Evolutionary conservation across 1,140 invertebrate species (phyloP), one percentile per base, ranked within the genome.

Genomic region (Drosophila dunni): DNA sequence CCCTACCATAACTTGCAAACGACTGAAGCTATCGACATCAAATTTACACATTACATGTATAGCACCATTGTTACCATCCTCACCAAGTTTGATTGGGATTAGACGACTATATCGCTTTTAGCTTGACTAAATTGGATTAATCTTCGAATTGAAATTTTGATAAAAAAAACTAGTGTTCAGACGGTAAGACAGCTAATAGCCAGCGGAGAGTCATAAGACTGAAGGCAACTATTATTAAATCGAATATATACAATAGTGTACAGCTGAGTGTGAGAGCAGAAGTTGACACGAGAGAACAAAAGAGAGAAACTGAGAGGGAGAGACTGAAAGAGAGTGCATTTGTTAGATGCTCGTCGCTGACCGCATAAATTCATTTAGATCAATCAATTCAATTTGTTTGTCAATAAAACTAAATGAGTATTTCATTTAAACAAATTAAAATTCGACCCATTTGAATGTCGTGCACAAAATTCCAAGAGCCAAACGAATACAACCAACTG

Each of bases 361-460:
- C 53, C 85, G 76, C 79, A 89, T 92, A 92, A 92, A 92, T 92
- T 91, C 91, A 92, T 92, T 92, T 92, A 92, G 89, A 92, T 92
- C 91, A 92, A 92, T 92, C 91, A 92, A 92, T 91, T 92, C 91
- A 92, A 92, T 92, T 92, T 91, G 81, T 92, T 92, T 92, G 91
- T 90, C 91, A 92, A 92, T 92, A 92, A 92, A 75, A 56, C 83
- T 89, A 86, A 92, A 92, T 92, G 82, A 90, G 81, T 89, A 92
- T 91, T 91, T 91, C 80, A 91, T 91, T 91, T 91, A 91, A 91
- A 91, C 89, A 91, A 91, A 91, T 91, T 91, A 91, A 91, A 84
- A 80, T 75, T 89, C 88, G 88, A 91, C 88, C 88, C 88, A 88
- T 79, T 88, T 73, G 88, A 83, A 81, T 81, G 78, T 80, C 78